Evolutionary conservation across 2,888 invertebrate genomes (phyloP).

Genomic region (Eustalomyia histrio): DNA sequence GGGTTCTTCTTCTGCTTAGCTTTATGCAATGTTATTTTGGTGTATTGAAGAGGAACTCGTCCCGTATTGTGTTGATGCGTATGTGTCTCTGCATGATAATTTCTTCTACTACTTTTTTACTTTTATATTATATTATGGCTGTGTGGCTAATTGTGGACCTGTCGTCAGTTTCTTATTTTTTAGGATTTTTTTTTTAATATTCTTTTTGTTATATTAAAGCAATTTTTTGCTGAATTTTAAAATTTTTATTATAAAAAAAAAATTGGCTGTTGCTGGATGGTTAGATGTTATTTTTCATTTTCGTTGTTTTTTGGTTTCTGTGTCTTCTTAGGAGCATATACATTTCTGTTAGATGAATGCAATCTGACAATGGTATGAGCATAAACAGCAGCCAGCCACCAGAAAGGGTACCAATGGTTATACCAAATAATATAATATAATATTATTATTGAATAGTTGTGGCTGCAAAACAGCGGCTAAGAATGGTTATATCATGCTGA

Average conservation of each 20-base stretch:
- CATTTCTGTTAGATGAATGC: constrained; percentile 68
- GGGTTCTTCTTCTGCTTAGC: not conserved
- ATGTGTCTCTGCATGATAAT: constrained; percentile 64
- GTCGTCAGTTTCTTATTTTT: constrained; percentile 72
- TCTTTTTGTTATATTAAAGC: constrained; percentile 57
- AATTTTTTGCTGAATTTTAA: constrained; percentile 69
- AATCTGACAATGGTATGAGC: constrained; percentile 68
- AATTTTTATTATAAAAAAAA: constrained; percentile 69
- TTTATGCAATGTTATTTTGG: constrained; percentile 22
- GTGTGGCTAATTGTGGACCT: constrained; percentile 77
- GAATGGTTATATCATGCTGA: constrained; percentile 64
- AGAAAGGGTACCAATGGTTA: constrained; percentile 36
- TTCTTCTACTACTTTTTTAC: constrained; percentile 39
- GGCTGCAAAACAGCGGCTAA: constrained; percentile 57
- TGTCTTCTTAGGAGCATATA: constrained; percentile 62
- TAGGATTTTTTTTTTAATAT: not conserved
- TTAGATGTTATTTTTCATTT: constrained; percentile 43
- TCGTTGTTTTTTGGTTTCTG: constrained; percentile 51
- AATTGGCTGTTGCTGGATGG: constrained; percentile 21
- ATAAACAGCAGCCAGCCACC: constrained; percentile 60
- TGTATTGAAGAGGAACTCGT: constrained; percentile 12
- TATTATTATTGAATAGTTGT: constrained; percentile 55
- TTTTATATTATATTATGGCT: constrained; percentile 64
- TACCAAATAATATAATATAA: constrained; percentile 36
- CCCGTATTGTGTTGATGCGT: constrained; percentile 40